phyloP scores from a whole-genome alignment of 2,113 vertebrate genomes.

The Machaerirhynchus nigripectus region DNA sequence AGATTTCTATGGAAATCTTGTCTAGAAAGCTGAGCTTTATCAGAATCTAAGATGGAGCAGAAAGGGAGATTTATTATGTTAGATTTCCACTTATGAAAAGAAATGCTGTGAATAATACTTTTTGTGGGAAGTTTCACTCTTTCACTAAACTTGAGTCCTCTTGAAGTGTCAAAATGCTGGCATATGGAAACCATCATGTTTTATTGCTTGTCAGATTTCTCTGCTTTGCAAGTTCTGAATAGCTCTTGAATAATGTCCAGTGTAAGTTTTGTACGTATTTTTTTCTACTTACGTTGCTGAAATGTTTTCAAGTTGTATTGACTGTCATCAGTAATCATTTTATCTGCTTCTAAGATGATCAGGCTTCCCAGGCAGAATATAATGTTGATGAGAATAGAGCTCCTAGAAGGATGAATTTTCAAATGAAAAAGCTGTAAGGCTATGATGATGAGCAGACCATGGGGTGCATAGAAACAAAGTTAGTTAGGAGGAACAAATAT shows the following conservation, averaged over 20 bases:
- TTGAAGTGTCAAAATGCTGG: not conserved
- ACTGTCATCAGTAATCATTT: not conserved
- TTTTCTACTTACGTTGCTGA: not conserved
- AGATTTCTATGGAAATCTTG: slow-evolving; percentile 1
- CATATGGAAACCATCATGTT: not conserved
- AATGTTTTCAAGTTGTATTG: not conserved
- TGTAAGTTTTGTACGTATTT: not conserved
- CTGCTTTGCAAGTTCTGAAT: not conserved
- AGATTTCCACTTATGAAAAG: not conserved
- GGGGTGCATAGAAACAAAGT: not conserved
- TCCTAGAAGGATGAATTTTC: not conserved
- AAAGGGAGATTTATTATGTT: not conserved
- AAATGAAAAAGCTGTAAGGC: not conserved
- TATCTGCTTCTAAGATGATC: not conserved
- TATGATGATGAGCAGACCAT: not conserved
- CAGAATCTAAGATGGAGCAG: not conserved
- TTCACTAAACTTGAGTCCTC: not conserved
- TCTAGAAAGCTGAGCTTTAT: not conserved
- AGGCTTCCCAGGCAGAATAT: not conserved
- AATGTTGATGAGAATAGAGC: not conserved
- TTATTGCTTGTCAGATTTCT: slow-evolving; percentile 1
- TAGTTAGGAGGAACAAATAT: not conserved
- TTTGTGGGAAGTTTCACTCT: not conserved
- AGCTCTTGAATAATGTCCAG: not conserved
- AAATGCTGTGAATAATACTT: not conserved